phyloP scores from a whole-genome alignment of 1,140 invertebrate species.

The Achatina immaculata region DNA sequence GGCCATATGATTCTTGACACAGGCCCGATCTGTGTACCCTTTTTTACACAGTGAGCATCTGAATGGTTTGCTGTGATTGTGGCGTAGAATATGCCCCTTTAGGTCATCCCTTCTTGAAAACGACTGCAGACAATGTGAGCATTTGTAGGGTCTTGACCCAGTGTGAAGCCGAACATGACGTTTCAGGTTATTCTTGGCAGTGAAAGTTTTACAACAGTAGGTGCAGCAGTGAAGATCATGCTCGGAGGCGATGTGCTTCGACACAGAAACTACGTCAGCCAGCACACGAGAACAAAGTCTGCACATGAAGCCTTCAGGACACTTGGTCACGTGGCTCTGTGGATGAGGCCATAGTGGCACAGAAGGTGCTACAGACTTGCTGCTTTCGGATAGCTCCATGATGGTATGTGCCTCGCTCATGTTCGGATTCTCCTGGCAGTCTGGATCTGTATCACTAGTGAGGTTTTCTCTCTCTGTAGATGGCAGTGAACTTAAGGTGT shows the following conservation, averaged over 20 bases:
- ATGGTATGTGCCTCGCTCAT: neutral
- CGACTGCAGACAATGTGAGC: slow-evolving; percentile 80
- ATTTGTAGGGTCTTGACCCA: slow-evolving; percentile 66
- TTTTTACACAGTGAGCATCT: slow-evolving; percentile 55
- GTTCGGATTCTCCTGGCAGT: neutral
- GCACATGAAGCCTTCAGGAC: slow-evolving; percentile 45
- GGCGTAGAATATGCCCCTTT: slow-evolving; percentile 76
- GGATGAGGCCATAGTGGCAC: neutral
- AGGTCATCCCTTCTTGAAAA: slow-evolving; percentile 78
- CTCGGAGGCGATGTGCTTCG: slow-evolving; percentile 52
- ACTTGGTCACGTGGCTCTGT: neutral
- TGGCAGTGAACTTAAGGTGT: no score
- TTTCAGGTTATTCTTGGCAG: slow-evolving; percentile 78
- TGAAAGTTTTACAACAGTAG: slow-evolving; percentile 58
- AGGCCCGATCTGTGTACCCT: slow-evolving; percentile 59
- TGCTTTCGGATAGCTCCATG: slow-evolving; percentile 17
- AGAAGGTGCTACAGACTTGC: neutral
- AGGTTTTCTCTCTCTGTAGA: no score
- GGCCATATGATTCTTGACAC: slow-evolving; percentile 56
- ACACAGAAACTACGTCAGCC: slow-evolving; percentile 46
- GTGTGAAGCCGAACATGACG: slow-evolving; percentile 81
- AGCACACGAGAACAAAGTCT: slow-evolving; percentile 50
- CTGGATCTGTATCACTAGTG: neutral
- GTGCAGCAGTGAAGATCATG: slow-evolving; percentile 57
- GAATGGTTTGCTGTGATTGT: slow-evolving; percentile 65